Percentiles rank a stretch among this genome's conserved stretches.
phyloP scores from a whole-genome alignment of 37 sponge, comb jelly and placozoan genomes.

The Ianthella basta region DNA sequence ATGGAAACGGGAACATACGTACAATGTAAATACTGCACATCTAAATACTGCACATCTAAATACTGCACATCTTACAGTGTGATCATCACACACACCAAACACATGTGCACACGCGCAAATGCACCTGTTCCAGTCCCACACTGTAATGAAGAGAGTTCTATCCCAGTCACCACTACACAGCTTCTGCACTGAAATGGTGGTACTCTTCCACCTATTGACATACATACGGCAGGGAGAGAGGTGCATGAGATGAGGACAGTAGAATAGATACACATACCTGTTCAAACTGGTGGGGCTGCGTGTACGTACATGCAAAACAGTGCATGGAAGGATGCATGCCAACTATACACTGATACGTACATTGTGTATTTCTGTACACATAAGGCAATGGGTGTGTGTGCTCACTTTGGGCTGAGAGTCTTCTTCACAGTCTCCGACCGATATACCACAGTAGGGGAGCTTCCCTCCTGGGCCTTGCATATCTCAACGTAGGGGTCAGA shows the following conservation, averaged over 20 bases:
- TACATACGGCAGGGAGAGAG: not conserved
- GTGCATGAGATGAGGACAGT: too few relatives aligned
- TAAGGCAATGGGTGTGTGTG: too few relatives aligned
- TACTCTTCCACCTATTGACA: conserved; percentile 74
- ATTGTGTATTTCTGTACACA: too few relatives aligned
- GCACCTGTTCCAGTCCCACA: conserved; percentile 92
- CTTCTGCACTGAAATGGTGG: conserved; percentile 55
- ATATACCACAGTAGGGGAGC: conserved; percentile 72
- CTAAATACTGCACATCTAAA: too few relatives aligned
- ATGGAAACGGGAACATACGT: too few relatives aligned
- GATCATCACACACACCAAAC: not conserved
- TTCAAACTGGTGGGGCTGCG: too few relatives aligned
- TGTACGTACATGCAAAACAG: too few relatives aligned
- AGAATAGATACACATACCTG: too few relatives aligned
- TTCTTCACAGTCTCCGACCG: conserved; percentile 75
- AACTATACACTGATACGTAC: too few relatives aligned
- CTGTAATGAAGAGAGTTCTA: conserved; percentile 67
- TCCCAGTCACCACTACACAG: conserved; percentile 94
- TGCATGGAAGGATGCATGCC: too few relatives aligned
- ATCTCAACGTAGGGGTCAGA: conserved; percentile 96
- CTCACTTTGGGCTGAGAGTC: conserved; percentile 67
- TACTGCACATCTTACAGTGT: too few relatives aligned
- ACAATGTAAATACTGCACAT: too few relatives aligned
- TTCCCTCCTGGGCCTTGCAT: conserved; percentile 76
- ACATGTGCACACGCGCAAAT: not conserved